A percentile compares a stretch with the other conserved stretches of the same genome.
Conservation (phyloP, 2,888 invertebrate species). For the Bembecia ichneumoniformis region DNA sequence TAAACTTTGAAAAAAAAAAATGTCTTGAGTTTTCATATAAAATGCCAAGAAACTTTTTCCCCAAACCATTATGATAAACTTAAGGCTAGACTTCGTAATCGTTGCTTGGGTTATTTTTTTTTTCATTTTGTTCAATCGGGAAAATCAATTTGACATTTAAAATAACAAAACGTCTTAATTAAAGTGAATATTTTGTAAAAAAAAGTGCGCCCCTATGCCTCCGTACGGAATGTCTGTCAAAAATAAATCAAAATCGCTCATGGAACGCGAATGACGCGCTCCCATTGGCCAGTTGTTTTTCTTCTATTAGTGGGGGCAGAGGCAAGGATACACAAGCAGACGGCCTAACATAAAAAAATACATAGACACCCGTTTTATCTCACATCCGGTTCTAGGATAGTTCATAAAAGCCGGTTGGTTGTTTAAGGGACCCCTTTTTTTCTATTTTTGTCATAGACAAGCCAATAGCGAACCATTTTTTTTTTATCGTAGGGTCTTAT, state of each 20-base stretch:
- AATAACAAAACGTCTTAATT: too few species aligned
- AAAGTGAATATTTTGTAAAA: too few species aligned
- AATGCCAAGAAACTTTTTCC: too few species aligned
- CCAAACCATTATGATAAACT: too few species aligned
- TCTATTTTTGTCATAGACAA: constrained; percentile 4
- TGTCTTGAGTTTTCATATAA: too few species aligned
- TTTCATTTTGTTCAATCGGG: too few species aligned
- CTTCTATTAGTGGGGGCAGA: constrained; percentile 20
- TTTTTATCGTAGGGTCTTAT: not conserved
- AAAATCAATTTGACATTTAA: too few species aligned
- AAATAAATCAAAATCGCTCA: constrained; percentile 31
- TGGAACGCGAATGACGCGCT: constrained; percentile 16
- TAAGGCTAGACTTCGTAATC: too few species aligned
- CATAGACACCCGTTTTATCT: constrained; percentile 9
- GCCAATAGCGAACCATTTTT: constrained; percentile 1
- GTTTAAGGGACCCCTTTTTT: constrained; percentile 11
- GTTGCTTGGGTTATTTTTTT: too few species aligned
- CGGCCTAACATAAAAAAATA: constrained; percentile 14
- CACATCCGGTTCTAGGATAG: constrained; percentile 18
- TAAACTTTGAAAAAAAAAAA: too few species aligned
- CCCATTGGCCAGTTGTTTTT: constrained; percentile 24
- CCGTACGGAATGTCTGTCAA: constrained; percentile 15
- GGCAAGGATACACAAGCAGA: constrained; percentile 8
- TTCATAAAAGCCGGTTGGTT: constrained; percentile 11
- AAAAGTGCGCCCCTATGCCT: too few species aligned